These are phyloP conservation scores for Hypomesus transpacificus DNA, from an alignment of 2,113 vertebrate genomes.

Conservation along the genomic window DNA sequence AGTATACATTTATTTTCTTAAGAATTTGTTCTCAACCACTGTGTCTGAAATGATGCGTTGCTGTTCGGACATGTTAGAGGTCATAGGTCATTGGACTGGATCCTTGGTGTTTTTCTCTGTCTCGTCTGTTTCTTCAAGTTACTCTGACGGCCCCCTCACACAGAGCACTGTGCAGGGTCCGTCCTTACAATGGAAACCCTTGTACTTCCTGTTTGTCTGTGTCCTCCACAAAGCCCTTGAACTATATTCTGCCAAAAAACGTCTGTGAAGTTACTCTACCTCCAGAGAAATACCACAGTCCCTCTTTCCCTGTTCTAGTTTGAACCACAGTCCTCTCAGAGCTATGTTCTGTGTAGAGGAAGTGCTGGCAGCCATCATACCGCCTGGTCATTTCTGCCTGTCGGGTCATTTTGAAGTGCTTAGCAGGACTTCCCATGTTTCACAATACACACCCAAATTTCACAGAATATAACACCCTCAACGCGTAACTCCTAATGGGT, in stretches of 20 bases:
- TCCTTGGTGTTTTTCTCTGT: no score
- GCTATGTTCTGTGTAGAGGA: slow-evolving; percentile 54
- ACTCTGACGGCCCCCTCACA: not conserved
- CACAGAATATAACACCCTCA: slow-evolving; percentile 48
- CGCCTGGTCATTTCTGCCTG: slow-evolving; percentile 57
- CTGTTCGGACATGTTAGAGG: no score
- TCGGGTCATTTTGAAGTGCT: slow-evolving; percentile 56
- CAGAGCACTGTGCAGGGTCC: not conserved
- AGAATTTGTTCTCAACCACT: no score
- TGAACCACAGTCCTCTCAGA: slow-evolving; percentile 45
- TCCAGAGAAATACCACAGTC: slow-evolving; percentile 1
- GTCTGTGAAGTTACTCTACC: slow-evolving; percentile 6
- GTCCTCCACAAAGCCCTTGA: slow-evolving; percentile 11
- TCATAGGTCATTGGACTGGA: no score
- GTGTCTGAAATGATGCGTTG: no score
- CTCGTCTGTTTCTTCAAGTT: no score
- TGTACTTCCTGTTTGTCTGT: slow-evolving; percentile 23
- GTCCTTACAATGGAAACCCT: slow-evolving; percentile 1
- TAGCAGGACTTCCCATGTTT: slow-evolving; percentile 75
- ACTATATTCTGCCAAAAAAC: slow-evolving; percentile 5
- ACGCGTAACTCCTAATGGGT: slow-evolving; percentile 54
- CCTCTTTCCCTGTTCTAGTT: slow-evolving; percentile 20
- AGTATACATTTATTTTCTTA: no score
- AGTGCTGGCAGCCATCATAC: slow-evolving; percentile 56
- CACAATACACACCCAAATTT: slow-evolving; percentile 65